These are phyloP conservation scores for Epinephelus fuscoguttatus DNA, from an alignment of 2,113 vertebrate genomes.

Conservation along the genomic window DNA sequence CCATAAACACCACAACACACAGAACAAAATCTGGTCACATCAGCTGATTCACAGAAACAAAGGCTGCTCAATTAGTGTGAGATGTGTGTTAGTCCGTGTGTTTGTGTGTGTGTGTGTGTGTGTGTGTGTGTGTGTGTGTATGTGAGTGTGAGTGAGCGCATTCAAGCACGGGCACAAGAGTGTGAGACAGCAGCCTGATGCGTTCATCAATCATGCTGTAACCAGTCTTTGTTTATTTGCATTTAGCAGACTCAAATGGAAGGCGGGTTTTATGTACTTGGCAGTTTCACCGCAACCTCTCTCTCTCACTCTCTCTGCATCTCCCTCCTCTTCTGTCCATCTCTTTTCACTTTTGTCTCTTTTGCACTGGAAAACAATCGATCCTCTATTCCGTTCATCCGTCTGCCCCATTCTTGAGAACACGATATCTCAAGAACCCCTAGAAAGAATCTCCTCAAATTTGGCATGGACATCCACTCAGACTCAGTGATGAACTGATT, in stretches of 20 bases:
- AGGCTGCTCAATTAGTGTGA: slow-evolving; percentile 20
- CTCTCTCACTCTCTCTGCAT: not conserved
- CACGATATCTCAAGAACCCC: no score
- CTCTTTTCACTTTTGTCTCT: no score
- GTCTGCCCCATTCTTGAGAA: no score
- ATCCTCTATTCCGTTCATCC: no score
- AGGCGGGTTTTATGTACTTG: slow-evolving; percentile 37
- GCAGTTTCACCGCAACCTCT: slow-evolving; percentile 6
- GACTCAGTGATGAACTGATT: no score
- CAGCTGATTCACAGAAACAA: slow-evolving; percentile 15
- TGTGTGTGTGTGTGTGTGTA: not conserved
- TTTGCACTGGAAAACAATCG: no score
- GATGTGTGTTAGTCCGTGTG: not conserved
- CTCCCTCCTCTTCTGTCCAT: no score
- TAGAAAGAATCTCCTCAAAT: no score
- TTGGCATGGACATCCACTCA: no score
- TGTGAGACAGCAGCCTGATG: slow-evolving; percentile 25
- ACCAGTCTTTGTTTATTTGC: slow-evolving; percentile 58
- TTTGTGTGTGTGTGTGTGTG: not conserved
- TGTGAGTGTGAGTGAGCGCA: not conserved
- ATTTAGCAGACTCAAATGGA: slow-evolving; percentile 52
- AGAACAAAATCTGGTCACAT: not conserved
- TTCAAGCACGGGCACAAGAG: not conserved
- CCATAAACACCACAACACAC: not conserved
- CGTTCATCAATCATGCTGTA: slow-evolving; percentile 63